Base-by-base conservation (phyloP, 2,797 vertebrate genomes). In the Alauda arvensis region DNA sequence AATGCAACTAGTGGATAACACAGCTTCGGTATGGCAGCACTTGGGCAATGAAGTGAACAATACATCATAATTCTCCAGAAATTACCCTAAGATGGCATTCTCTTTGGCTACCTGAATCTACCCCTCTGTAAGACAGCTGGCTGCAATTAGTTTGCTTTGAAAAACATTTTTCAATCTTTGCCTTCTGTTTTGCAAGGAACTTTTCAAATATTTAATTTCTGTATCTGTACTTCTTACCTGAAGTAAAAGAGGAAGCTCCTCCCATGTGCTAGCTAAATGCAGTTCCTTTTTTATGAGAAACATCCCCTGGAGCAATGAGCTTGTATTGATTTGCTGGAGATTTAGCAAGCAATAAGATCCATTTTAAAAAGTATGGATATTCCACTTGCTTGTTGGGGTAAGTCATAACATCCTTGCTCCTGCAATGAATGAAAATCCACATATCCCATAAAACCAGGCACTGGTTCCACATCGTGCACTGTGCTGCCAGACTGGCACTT, bases 201-300 rank as follows among this genome's bases (percentile, higher is more conserved):
- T 89, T 76, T 56, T 68, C 49, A 83, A 29, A 43, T 75, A 76
- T 31, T 87, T 77, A 49, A 71, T 77, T 83, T 56, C 34, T 59
- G 13, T 8, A n/a, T 53, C 29, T 82, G 3, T 68, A 51, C 14
- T 83, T 65, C 51, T 29, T 66, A 60, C 9, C 68, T 83, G 37
- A 83, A 80, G 18, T 46, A 37, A n/a, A 81, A 72, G 8, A 76
- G 33, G 43, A 80, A 67, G 62, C 33, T 83, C 3, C 7, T 88
- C 12, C 14, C 2, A 3, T 56, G 45, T 29, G 20, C n/a, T 20
- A 75, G 31, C 21, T 56, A 80, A 71, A 59, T 42, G 29, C 10
- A 60, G 12, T 14, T 88, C n/a, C 40, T 24, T 11, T 39, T 80
- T 18, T 18, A 77, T 21, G 10, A 83, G 48, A 78, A 85, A 80